Evolutionary conservation across 2,888 invertebrate species (phyloP).

Genomic region (Troides helena): DNA sequence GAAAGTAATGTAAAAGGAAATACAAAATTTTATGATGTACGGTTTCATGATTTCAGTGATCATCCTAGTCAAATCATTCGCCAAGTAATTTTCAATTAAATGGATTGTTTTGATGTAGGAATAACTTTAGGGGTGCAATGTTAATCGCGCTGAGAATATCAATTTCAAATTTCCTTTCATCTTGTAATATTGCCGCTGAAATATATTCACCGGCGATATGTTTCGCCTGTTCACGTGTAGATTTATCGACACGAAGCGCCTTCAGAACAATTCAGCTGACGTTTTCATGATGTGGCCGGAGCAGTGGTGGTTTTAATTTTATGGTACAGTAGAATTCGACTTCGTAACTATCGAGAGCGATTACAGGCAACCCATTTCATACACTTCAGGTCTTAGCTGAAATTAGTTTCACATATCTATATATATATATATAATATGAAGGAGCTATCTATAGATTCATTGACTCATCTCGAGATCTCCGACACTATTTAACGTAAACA

Average conservation of each 20-base stretch:
- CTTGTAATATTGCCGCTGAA: not conserved
- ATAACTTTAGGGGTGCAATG: not conserved
- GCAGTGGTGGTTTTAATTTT: not conserved
- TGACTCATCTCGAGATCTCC: no score
- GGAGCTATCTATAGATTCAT: no score
- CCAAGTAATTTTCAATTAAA: not conserved
- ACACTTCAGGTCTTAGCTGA: not conserved
- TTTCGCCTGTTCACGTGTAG: not conserved
- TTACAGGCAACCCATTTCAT: not conserved
- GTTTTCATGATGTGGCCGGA: constrained; percentile 1
- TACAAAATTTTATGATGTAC: no score
- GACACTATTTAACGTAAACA: no score
- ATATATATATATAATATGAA: no score
- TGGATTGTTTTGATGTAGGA: not conserved
- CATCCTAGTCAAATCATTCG: not conserved
- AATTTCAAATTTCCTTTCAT: constrained; percentile 3
- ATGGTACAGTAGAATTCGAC: not conserved
- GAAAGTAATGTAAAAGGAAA: no score
- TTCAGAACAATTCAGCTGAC: not conserved
- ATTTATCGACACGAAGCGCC: not conserved
- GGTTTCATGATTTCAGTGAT: no score
- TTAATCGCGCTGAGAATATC: not conserved
- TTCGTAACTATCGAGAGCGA: not conserved
- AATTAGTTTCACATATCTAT: not conserved
- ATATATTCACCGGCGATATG: not conserved